Percentiles rank a stretch among this genome's conserved stretches.
phyloP scores from a whole-genome alignment of 2,888 invertebrate species.

The Plagodis dolabraria region DNA sequence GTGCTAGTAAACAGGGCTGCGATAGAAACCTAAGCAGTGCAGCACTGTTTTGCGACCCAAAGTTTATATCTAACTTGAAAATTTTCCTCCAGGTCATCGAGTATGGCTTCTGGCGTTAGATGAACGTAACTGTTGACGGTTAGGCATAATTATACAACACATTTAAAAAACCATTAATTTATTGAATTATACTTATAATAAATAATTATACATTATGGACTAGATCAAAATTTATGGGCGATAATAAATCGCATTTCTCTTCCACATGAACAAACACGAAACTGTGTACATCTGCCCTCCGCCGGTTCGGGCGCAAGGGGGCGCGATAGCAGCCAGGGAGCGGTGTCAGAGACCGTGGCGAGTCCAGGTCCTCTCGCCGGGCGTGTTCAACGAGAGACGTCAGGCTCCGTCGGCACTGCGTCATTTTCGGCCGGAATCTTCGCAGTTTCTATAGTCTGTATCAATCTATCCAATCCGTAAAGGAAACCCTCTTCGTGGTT shows the following conservation, averaged over 20 bases:
- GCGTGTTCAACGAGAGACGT: conserved; percentile 75
- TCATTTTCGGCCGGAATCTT: conserved; percentile 52
- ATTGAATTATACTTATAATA: conserved; percentile 52
- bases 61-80: too few relatives aligned
- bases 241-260: conserved; percentile 70
- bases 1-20: too few relatives aligned
- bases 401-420: conserved; percentile 64
- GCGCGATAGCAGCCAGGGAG: conserved; percentile 47
- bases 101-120: too few relatives aligned
- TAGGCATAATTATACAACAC: conserved; percentile 33
- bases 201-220: conserved; percentile 73
- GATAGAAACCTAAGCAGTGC: too few relatives aligned
- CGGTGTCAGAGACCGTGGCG: conserved; percentile 67
- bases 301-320: conserved; percentile 50
- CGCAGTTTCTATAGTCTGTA: conserved; percentile 85
- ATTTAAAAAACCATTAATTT: conserved; percentile 27
- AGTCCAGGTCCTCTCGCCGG: conserved; percentile 69
- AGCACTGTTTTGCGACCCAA: too few relatives aligned
- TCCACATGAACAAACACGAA: conserved; percentile 66
- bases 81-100: too few relatives aligned
- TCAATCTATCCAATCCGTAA: conserved; percentile 95
- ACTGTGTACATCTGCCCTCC: conserved; percentile 66
- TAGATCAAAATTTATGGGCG: conserved; percentile 73
- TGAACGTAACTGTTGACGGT: too few relatives aligned
- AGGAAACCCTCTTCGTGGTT: conserved; percentile 98